Evolutionary conservation across 2,888 invertebrate species (phyloP), one percentile per base, ranked within the genome.

Genomic region (Lasioglossum malachurum): DNA sequence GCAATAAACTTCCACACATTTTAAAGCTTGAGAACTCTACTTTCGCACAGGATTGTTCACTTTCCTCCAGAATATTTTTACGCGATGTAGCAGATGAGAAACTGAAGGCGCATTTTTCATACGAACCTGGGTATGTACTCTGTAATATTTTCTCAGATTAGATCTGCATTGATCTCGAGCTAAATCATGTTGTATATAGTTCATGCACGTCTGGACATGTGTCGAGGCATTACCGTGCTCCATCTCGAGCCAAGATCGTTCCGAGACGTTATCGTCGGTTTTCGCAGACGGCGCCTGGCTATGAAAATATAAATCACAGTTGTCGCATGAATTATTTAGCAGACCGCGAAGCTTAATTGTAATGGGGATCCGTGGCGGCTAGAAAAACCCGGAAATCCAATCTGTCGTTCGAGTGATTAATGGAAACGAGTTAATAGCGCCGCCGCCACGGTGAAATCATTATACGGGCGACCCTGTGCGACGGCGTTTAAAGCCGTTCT

Each of bases 241-340:
- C 41, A 19, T 12, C 64, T 64, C 64, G 16, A 64, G 64, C 16
- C 16, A 31, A 60, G 27, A 14, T 27, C 27, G 27, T 27, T 12
- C 31, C 0, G 31, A 16, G 5, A 64, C 31, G 8, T 64, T 64
- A 19, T 19, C 57, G n/a, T 31, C 31, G 12, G 31, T 19, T 38
- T 35, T n/a, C 31, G 44, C 74, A 38, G 44, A 35, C 69, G 86
- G 86, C 87, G 87, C 80, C 64, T 67, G 49, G 2, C n/a, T n/a
- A 14, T 16, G 44, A 49, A 31, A 10, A 49, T 71, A 75, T 71
- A 83, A 78, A 83, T 87, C 77, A 71, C n/a, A 46, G n/a, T 38
- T 72, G 64, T 19, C n/a, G 46, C 16, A 82, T 87, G 87, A 87
- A 87, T 87, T 82, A 87, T 87, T 86, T 84, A 87, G 69, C 27